Evolutionary conservation across 2,888 invertebrate genomes (phyloP), one percentile per base, ranked within the genome.

Genomic region (Antheraea assamensis): DNA sequence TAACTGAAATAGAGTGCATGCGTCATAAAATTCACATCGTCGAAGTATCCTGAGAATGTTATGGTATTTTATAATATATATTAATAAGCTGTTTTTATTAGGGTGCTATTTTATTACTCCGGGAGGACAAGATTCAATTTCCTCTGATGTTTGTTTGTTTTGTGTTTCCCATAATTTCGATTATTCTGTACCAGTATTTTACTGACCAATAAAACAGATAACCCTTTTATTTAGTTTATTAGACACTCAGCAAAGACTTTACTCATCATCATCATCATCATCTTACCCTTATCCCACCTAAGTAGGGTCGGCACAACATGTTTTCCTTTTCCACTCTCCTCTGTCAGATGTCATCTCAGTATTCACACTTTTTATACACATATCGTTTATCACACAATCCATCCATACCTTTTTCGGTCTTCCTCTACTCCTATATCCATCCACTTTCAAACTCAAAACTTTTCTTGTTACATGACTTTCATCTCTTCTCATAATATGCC

Each of bases 1-100:
- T 88, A 90, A 89, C 88, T 88, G 89, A 88, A 89, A 89, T 90
- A 89, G 83, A 89, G 85, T 89, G 87, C 87, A 87, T 83, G 85
- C 80, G 82, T 85, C 85, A 84, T 88, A 85, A 88, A 88, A 84
- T 85, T 84, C 83, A 80, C 78, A 82, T 81, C 79, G 78, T 76
- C 77, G 80, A 75, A 76, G 77, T 75, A 77, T 81, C 78, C 76
- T 77, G 76, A 78, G 78, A 76, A 77, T 76, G 76, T 77, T 74
- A 77, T 78, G 77, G 77, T 81, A 81, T 80, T 81, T 80, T 80
- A 78, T 80, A 78, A 79, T 68, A 68, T 80, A 58, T 78, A 78
- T 78, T 82, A 75, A 80, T 78, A 75, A 73, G 74, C 21, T 58
- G 24, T 71, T 71, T 64, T 74, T 74, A 74, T 71, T 58, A 66